Conservation (phyloP, 1,140 invertebrate genomes). For the Achatina immaculata region DNA sequence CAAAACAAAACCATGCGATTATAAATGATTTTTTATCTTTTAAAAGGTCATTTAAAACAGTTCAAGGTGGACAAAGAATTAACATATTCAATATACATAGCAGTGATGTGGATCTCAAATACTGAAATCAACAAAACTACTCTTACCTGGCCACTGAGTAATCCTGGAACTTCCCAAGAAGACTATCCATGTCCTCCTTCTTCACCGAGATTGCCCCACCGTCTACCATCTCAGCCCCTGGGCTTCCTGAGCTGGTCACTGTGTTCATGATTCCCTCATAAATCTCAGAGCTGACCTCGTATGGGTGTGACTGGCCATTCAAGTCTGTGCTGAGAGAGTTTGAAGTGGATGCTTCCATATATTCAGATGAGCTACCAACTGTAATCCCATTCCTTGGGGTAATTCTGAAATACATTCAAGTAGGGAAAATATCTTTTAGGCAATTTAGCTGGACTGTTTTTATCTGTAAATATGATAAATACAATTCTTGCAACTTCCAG, state of each 20-base stretch:
- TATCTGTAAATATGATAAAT: too few relatives aligned
- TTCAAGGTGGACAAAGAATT: too few relatives aligned
- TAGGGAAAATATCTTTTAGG: too few relatives aligned
- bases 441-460: too few relatives aligned
- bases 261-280: slow-evolving; percentile 43
- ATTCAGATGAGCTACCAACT: background rate
- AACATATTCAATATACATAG: too few relatives aligned
- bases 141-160: slow-evolving; percentile 52
- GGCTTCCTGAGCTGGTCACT: slow-evolving; percentile 52
- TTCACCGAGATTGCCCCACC: slow-evolving; percentile 36
- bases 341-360: slow-evolving; percentile 24
- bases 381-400: background rate
- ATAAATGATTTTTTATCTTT: too few relatives aligned
- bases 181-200: slow-evolving; percentile 49
- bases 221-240: slow-evolving; percentile 30
- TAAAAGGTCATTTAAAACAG: too few relatives aligned
- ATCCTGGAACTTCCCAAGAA: slow-evolving; percentile 38
- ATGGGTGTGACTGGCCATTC: background rate
- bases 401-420: slow-evolving; percentile 1
- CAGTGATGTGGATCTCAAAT: too few relatives aligned
- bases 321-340: slow-evolving; percentile 37
- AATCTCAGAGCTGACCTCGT: slow-evolving; percentile 51
- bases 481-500: too few relatives aligned
- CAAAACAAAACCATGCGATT: too few relatives aligned
- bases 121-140: too few relatives aligned